Evolutionary conservation across 2,113 vertebrate species (phyloP), one percentile per base, ranked within the genome.

Genomic region (Tauraco erythrolophus): DNA sequence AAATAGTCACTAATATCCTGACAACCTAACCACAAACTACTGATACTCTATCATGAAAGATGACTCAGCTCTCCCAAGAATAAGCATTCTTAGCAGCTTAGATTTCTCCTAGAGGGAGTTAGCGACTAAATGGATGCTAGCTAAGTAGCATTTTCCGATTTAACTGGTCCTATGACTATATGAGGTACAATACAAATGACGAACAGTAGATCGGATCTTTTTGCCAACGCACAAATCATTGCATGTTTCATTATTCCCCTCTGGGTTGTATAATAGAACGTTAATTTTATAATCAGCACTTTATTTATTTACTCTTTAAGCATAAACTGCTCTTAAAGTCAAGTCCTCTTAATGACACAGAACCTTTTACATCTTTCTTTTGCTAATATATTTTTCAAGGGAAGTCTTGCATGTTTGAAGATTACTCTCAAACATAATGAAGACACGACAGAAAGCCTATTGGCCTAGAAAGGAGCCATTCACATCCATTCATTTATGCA

Each of bases 401-500:
- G 56, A 74, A 77, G 45, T 25, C 78, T 86, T 86, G 56, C 51
- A 45, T 66, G 17, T 93, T 90, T 95, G 87, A 94, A 89, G 81
- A 95, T 96, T 92, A 90, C 79, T 95, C 58, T 81, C 82, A 93
- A 45, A 39, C 88, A 87, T 91, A 95, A 92, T 60, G 94, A 95
- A 91, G 90, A 78, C 87, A 88, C 0, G 84, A 94, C 86, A 95
- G 88, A 64, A 89, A 96, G 92, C 53, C 79, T 57, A 53, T 68
- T 97, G 92, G 80, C 83, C 94, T 89, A 92, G 91, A 95, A 96
- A 97, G 84, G 86, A 92, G 35, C 79, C 92, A 84, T 56, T 92
- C 94, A 90, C 88, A 86, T 93, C 75, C 85, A 8, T 56, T 93
- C 83, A 96, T 96, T 95, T 97, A 96, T 94, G 95, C 88, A 96